These are phyloP conservation scores for Phania funesta DNA, from an alignment of 2,888 invertebrate genomes.

Conservation along the genomic window DNA sequence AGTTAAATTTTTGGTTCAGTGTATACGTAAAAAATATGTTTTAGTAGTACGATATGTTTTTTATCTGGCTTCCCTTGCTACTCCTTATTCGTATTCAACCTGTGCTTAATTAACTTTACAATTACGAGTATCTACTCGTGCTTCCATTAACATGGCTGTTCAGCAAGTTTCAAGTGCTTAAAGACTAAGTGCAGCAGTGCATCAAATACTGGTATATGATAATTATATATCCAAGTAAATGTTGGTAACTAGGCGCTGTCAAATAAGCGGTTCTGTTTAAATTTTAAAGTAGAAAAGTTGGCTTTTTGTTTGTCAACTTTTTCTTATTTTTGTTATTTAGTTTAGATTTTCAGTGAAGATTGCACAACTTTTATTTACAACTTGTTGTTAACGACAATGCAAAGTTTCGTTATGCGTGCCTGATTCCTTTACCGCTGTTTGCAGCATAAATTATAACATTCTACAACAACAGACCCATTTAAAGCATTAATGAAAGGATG, in stretches of 20 bases:
- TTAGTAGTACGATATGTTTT: not conserved
- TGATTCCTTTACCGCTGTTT: not conserved
- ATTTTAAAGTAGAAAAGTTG: constrained; percentile 58
- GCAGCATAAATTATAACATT: constrained; percentile 17
- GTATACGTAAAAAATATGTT: too few relatives aligned
- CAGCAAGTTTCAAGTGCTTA: constrained; percentile 27
- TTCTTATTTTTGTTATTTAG: constrained; percentile 21
- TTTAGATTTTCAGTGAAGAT: constrained; percentile 8
- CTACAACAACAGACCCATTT: not conserved
- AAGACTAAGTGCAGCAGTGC: constrained; percentile 42
- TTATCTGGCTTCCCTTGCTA: not conserved
- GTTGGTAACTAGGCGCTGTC: too few relatives aligned
- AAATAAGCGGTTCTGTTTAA: constrained; percentile 10
- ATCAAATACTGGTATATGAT: not conserved
- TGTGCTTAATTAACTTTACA: constrained; percentile 63
- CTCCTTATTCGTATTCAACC: constrained; percentile 40
- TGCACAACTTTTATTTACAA: constrained; percentile 26
- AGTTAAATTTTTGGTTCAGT: too few relatives aligned
- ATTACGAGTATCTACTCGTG: constrained; percentile 41
- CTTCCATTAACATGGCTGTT: constrained; percentile 27
- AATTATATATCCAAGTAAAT: constrained; percentile 4
- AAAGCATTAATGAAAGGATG: constrained; percentile 36
- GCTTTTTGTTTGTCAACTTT: constrained; percentile 15
- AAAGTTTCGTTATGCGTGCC: not conserved
- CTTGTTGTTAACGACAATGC: constrained; percentile 32